phyloP scores from a whole-genome alignment of 2,888 invertebrate species.

The Tinea semifulvella region DNA sequence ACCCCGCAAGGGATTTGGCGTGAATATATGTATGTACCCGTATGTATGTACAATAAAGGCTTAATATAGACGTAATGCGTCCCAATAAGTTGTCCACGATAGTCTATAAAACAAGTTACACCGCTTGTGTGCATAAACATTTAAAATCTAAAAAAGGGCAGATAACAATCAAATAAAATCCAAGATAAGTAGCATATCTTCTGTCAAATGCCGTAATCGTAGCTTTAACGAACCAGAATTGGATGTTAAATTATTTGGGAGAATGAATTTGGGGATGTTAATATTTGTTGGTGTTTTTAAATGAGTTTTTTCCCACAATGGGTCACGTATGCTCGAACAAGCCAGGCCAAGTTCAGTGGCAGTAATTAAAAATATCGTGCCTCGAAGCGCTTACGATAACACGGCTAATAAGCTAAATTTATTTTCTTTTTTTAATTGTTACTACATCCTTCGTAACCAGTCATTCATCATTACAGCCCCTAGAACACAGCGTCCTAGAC shows the following conservation, averaged over 20 bases:
- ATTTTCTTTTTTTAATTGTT: neutral
- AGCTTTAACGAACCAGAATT: neutral
- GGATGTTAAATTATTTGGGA: neutral
- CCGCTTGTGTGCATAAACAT: too few species aligned
- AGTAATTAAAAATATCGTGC: conserved; percentile 67
- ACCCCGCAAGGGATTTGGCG: too few species aligned
- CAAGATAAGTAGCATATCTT: too few species aligned
- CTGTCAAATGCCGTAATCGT: too few species aligned
- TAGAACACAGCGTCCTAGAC: too few species aligned
- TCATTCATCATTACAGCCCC: too few species aligned
- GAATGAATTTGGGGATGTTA: neutral
- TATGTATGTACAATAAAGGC: too few species aligned
- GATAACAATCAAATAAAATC: neutral
- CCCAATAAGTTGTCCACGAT: too few species aligned
- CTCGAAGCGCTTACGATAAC: conserved; percentile 53
- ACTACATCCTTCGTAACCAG: neutral
- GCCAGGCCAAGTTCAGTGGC: conserved; percentile 66
- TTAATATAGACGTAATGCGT: too few species aligned
- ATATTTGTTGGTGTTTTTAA: conserved; percentile 8
- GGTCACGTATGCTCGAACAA: conserved; percentile 38
- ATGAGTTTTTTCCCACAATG: conserved; percentile 14
- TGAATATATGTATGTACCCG: too few species aligned
- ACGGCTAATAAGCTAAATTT: conserved; percentile 5
- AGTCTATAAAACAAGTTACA: too few species aligned
- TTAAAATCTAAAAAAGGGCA: neutral